A percentile compares a stretch with the other conserved stretches of the same genome.
phyloP scores from a whole-genome alignment of 1,140 invertebrate species.

The Heliothis virescens region DNA sequence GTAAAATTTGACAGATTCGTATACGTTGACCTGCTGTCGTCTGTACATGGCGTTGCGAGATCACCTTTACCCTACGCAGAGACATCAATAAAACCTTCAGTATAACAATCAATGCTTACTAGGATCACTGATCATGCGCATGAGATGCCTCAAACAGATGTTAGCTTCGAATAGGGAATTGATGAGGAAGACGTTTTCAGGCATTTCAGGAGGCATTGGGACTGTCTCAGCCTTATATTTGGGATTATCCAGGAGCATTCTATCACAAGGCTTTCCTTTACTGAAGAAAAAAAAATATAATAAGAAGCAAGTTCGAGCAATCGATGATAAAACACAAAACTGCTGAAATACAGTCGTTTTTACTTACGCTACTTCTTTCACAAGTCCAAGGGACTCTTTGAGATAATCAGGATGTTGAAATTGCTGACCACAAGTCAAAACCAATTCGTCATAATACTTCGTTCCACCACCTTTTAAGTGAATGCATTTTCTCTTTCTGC shows the following conservation, averaged over 20 bases:
- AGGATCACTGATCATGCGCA: slow-evolving; percentile 71
- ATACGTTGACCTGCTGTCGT: no score
- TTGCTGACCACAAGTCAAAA: slow-evolving; percentile 88
- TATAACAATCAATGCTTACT: slow-evolving; percentile 56
- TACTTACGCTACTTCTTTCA: slow-evolving; percentile 72
- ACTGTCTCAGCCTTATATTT: slow-evolving; percentile 69
- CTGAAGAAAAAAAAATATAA: slow-evolving; percentile 50
- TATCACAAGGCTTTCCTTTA: slow-evolving; percentile 70
- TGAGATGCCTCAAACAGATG: slow-evolving; percentile 78
- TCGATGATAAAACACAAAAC: not conserved
- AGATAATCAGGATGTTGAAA: slow-evolving; percentile 86
- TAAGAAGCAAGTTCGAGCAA: not conserved
- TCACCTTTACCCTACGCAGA: not conserved
- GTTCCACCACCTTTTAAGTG: slow-evolving; percentile 84
- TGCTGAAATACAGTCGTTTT: not conserved
- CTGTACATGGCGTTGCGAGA: no score
- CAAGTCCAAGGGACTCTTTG: slow-evolving; percentile 65
- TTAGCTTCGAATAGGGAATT: slow-evolving; percentile 87
- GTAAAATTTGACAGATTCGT: no score
- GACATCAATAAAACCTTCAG: not conserved
- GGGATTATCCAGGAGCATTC: slow-evolving; percentile 73
- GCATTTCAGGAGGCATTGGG: slow-evolving; percentile 67
- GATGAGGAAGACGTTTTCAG: slow-evolving; percentile 87
- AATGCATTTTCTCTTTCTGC: slow-evolving; percentile 87
- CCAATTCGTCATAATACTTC: slow-evolving; percentile 88